Evolutionary conservation across 2,113 vertebrate species (phyloP), one percentile per base, ranked within the genome.

Genomic region (Verasper variegatus): DNA sequence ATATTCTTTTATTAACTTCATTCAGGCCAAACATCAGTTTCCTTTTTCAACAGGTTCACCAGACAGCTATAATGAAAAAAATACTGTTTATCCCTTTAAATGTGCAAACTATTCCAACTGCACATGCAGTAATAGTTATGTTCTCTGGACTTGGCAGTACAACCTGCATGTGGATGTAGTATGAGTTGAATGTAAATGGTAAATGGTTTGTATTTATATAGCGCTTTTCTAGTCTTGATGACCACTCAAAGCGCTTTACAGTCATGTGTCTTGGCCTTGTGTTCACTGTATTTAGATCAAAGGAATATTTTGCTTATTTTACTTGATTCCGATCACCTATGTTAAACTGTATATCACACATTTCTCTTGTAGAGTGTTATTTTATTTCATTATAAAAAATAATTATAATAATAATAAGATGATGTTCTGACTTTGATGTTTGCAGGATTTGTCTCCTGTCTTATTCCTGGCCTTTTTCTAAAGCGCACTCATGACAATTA

Each of bases 401-500:
- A 66, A 65, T n/a, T 20, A 60, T 70, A 67, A 61, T 70, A 82
- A 66, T 10, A 64, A 52, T 10, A 35, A 60, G 2, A 74, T 40
- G 54, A 35, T 67, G 15, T 45, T 24, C 12, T 45, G 18, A 45
- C 14, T 35, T n/a, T 65, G 35, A 10, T 31, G n/a, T 57, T 69
- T 42, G 13, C 1, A 64, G 14, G 21, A 14, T 56, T 42, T 26
- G 2, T 60, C 58, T 51, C 12, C 5, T 69, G 10, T 52, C 21
- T 54, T 40, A 15, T 54, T 35, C 1, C 15, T 51, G 20, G 20
- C 86, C 84, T 87, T 88, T 81, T 5, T 61, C 40, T 66, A 23
- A 80, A 65, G 60, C 37, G 47, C 67, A 68, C 24, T 68, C 74
- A 15, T 60, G 68, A 61, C 52, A 80, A 77, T 67, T 67, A 81